Evolutionary conservation across 2,888 invertebrate species (phyloP), one percentile per base, ranked within the genome.

Genomic region (Chrysolina oricalcia): DNA sequence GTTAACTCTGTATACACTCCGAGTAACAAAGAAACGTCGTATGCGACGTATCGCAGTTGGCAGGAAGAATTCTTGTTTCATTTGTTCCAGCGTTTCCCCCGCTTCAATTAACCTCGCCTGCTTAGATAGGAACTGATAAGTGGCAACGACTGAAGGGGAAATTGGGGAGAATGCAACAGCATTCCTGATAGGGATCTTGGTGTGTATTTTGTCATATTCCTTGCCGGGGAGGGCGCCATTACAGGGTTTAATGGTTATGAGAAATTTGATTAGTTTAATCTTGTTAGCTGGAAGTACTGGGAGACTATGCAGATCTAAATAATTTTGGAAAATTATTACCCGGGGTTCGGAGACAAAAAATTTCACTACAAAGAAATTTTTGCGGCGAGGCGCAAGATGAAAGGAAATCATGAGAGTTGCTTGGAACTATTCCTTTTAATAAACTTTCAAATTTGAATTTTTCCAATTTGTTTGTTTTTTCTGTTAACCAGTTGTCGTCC

Each of bases 41-140:
- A 56, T 41, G 63, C 69, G 35, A 59, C 50, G 72, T 72, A 72
- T 72, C 75, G 69, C 69, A 69, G 75, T 72, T 74, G 74, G 74
- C 77, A 72, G 68, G 72, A 77, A 74, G 72, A 77, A 77, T 77
- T 72, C 77, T 56, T 65, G 56, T 74, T 77, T 74, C 65, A 69
- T 63, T 78, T 75, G 77, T 80, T 80, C 76, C 77, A 71, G 74
- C 73, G 75, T 80, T 80, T 72, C 80, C 78, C 73, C 72, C 73
- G 74, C 68, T 77, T 80, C 80, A 80, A 80, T 80, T 79, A 78
- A 77, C 76, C 75, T 76, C 77, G 70, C 67, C 70, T 43, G 27
- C 40, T 41, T 40, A 56, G 77, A 76, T 74, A 73, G 74, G 53
- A 56, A 56, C 73, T 66, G 77, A 77, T 77, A 78, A 74, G 72